Evolutionary conservation across 1,140 invertebrate species (phyloP).

Genomic region (Dreissena rostriformis): DNA sequence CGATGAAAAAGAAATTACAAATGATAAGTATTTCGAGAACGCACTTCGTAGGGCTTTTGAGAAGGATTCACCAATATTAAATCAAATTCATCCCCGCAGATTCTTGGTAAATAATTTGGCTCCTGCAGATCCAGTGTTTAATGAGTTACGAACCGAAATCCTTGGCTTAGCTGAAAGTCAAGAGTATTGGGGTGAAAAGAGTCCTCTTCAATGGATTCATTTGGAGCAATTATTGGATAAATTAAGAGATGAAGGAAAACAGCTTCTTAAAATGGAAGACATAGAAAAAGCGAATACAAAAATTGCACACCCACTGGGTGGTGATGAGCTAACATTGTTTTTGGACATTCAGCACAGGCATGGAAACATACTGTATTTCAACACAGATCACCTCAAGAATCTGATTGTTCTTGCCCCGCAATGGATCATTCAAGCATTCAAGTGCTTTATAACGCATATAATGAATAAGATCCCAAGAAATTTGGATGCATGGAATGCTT

Average conservation of each 20-base stretch:
- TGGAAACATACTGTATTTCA: slow-evolving; percentile 35
- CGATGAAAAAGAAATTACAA: slow-evolving; percentile 43
- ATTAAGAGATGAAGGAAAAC: slow-evolving; percentile 15
- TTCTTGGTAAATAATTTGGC: slow-evolving; percentile 33
- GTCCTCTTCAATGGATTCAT: slow-evolving; percentile 32
- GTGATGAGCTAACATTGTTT: slow-evolving; percentile 23
- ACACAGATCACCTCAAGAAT: slow-evolving; percentile 11
- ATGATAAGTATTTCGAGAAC: slow-evolving; percentile 26
- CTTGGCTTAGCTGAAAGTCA: neutral
- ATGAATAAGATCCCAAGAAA: slow-evolving; percentile 10
- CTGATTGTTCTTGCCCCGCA: slow-evolving; percentile 28
- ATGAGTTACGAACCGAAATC: slow-evolving; percentile 8
- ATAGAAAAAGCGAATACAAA: neutral
- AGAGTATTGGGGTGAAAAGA: slow-evolving; percentile 22
- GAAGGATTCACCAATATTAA: neutral
- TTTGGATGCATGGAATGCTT: slow-evolving; percentile 1
- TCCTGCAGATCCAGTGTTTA: neutral
- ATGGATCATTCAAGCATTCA: slow-evolving; percentile 43
- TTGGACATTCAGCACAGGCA: slow-evolving; percentile 16
- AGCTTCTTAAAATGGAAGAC: slow-evolving; percentile 27
- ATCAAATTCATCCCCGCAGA: slow-evolving; percentile 17
- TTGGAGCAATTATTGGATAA: slow-evolving; percentile 6
- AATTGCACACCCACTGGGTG: slow-evolving; percentile 14
- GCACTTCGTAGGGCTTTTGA: slow-evolving; percentile 21
- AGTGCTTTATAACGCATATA: slow-evolving; percentile 36